A percentile compares a stretch with the other conserved stretches of the same genome.
Evolutionary conservation across 2,113 vertebrate species (phyloP).

Genomic region (Girardinichthys multiradiatus): DNA sequence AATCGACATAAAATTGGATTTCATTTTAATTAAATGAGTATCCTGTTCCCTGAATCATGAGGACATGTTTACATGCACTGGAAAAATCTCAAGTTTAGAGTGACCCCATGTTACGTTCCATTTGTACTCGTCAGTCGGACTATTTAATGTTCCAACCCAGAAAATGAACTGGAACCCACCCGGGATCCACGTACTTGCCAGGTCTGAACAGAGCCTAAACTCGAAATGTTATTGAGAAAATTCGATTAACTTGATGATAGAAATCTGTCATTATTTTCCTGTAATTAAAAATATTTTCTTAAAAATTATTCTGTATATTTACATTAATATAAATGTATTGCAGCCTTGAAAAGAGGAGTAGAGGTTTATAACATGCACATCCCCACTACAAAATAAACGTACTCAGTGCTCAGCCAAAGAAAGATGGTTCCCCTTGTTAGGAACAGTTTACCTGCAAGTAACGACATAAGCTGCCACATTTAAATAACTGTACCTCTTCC

Average conservation of each 20-base stretch:
- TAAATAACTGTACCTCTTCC: background rate
- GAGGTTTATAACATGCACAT: background rate
- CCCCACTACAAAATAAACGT: background rate
- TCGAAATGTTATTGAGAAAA: too few relatives aligned
- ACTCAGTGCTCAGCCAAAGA: background rate
- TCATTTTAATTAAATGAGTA: background rate
- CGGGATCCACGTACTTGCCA: background rate
- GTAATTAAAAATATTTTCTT: background rate
- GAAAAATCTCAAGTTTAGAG: background rate
- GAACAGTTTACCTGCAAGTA: background rate
- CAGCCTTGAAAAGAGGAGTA: background rate
- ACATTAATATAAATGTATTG: background rate
- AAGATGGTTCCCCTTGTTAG: background rate
- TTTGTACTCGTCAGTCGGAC: background rate
- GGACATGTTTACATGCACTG: slow-evolving; percentile 17
- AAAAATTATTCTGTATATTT: background rate
- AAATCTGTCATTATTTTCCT: too few relatives aligned
- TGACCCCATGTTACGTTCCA: background rate
- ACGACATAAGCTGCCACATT: background rate
- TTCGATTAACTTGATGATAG: background rate
- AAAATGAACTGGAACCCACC: background rate
- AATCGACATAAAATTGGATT: background rate
- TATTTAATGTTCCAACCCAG: background rate
- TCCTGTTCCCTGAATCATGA: background rate
- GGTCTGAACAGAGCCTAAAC: background rate